Evolutionary conservation across 2,797 vertebrate species (phyloP).

Genomic region (Premnoplex brunnescens): DNA sequence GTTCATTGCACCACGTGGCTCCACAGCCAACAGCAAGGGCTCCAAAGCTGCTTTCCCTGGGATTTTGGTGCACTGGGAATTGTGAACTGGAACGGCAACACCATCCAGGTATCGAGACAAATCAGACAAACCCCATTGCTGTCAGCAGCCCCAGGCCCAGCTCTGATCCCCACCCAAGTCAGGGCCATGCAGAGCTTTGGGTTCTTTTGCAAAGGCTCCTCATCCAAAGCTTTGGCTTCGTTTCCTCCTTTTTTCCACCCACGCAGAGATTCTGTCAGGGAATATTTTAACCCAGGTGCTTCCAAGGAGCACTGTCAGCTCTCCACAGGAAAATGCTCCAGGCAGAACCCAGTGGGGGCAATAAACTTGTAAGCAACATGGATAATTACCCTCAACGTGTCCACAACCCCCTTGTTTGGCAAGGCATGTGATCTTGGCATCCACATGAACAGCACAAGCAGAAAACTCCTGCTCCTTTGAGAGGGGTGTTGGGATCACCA

Average conservation of each 20-base stretch:
- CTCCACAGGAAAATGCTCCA: background rate
- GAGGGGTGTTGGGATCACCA: background rate
- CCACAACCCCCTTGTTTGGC: background rate
- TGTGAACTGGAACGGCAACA: background rate
- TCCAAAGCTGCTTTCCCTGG: background rate
- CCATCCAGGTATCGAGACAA: background rate
- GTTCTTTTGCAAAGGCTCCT: background rate
- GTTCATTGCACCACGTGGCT: background rate
- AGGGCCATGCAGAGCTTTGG: background rate
- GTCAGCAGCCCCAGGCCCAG: background rate
- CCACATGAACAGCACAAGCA: background rate
- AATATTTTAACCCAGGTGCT: background rate
- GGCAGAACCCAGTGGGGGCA: background rate
- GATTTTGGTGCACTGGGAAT: background rate
- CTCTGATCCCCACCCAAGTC: background rate
- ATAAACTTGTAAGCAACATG: background rate
- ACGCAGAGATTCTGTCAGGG: background rate
- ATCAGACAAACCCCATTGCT: background rate
- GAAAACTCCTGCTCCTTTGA: background rate
- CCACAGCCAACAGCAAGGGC: background rate
- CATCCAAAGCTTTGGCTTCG: background rate
- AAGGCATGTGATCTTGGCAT: background rate
- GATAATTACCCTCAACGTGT: background rate
- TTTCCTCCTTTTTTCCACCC: background rate
- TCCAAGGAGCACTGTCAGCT: background rate